Evolutionary conservation across 2,797 vertebrate genomes (phyloP), one percentile per base, ranked within the genome.

Genomic region (Clamator glandarius): DNA sequence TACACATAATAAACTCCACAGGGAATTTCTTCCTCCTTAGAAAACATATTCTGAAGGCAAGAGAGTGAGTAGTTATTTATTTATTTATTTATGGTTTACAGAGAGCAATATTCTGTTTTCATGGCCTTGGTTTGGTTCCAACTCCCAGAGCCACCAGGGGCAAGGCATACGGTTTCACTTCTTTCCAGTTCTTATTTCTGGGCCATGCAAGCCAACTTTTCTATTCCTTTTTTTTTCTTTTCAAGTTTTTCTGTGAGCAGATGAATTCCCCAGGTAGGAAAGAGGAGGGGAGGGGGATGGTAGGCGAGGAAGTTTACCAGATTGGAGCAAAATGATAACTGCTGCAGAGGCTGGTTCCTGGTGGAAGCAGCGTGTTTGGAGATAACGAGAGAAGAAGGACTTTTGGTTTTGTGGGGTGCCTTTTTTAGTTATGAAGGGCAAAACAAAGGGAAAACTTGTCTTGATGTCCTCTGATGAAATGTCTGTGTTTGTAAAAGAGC

Each of bases 1-100:
- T 79, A 86, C 93, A 89, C 89, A 87, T 89, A 96, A 92, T 93
- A 89, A 95, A 95, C 93, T 97, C 95, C 85, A 39, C 39, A n/a
- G 92, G 95, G 95, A 89, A 78, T 94, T 96, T 86, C 85, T 92
- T 92, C 54, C 58, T 94, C 36, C 75, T 90, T 79, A 93, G 90
- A 93, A 96, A 94, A 89, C 70, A 41, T 42, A 83, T 64, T 93
- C 88, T 29, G 0, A 92, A 63, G 24, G 81, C 61, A 84, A 62
- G 89, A 62, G 89, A 93, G 51, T 41, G 58, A 92, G 61, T 57
- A 81, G 57, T 78, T 51, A 2, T 76, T 93, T 96, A 77, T 94
- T 96, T 92, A 86, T 94, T 95, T 95, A 86, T 95, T 95, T 92
- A 75, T 73, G 44, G 48, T 35, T 94, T 90, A 88, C 83, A 92